phyloP scores from a whole-genome alignment of 2,113 vertebrate genomes.

The Vombatus ursinus region DNA sequence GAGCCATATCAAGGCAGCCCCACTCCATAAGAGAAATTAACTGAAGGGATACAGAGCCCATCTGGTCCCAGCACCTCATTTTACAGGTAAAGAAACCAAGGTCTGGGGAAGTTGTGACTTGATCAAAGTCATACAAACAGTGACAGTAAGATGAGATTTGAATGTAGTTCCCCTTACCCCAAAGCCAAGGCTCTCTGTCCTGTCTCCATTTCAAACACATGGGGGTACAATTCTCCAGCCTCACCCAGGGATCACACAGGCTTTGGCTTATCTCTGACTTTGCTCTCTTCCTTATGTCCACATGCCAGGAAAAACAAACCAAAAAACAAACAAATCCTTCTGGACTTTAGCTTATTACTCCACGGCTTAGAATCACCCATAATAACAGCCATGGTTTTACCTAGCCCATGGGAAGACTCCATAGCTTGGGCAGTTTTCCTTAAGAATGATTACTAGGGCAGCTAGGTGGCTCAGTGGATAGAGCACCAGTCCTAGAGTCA shows the following conservation, averaged over 20 bases:
- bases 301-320: not conserved
- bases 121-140: not conserved
- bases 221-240: not conserved
- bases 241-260: not conserved
- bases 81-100: not conserved
- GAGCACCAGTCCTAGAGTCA: too few species aligned
- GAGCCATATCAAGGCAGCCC: not conserved
- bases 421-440: not conserved
- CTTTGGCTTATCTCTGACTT: not conserved
- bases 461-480: too few species aligned
- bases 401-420: not conserved
- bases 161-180: not conserved
- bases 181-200: not conserved
- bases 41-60: not conserved
- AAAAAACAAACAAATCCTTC: not conserved
- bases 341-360: not conserved
- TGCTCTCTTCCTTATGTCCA: not conserved
- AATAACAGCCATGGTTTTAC: not conserved
- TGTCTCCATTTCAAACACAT: not conserved
- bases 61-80: not conserved
- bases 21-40: not conserved
- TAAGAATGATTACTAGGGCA: not conserved
- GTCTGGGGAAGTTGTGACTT: not conserved
- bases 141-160: not conserved
- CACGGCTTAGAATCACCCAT: not conserved